phyloP scores from a whole-genome alignment of 2,888 invertebrate species.

The Nemapogon koenigi region DNA sequence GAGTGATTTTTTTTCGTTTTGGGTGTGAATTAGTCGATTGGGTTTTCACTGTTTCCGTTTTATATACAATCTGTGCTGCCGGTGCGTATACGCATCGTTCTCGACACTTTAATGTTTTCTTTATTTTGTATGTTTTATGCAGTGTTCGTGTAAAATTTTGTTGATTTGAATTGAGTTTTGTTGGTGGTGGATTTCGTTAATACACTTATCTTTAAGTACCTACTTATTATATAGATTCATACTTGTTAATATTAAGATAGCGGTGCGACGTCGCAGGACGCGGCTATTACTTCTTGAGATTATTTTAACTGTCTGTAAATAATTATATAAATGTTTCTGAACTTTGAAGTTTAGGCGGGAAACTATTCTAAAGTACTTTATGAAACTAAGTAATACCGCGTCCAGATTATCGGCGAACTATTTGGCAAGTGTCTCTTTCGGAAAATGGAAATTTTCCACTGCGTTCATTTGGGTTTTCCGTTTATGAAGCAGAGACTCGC shows the following conservation, averaged over 20 bases:
- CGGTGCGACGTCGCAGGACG: conserved; percentile 15
- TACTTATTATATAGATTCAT: no score
- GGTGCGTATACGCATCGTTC: conserved; percentile 49
- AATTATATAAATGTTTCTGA: no score
- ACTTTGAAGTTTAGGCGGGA: no score
- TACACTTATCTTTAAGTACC: conserved; percentile 53
- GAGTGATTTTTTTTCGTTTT: conserved; percentile 65
- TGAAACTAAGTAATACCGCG: no score
- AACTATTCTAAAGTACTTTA: no score
- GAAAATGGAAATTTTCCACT: no score
- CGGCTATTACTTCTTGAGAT: background rate
- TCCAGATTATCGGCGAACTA: no score
- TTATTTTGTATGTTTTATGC: conserved; percentile 55
- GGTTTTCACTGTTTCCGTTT: conserved; percentile 65
- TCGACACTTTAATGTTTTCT: conserved; percentile 59
- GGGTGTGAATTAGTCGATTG: conserved; percentile 66
- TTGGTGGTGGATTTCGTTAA: conserved; percentile 66
- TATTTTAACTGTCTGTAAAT: no score
- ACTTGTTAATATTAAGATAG: no score
- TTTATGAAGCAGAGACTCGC: background rate
- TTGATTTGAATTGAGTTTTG: conserved; percentile 61
- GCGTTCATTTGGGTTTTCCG: no score
- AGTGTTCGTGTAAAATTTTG: conserved; percentile 64
- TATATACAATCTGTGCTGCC: conserved; percentile 17
- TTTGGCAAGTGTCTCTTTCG: no score